A percentile compares a stretch with the other conserved stretches of the same genome.
These are phyloP conservation scores for Platichthys stellatus DNA, from an alignment of 2,113 vertebrate species.

Conservation along the genomic window DNA sequence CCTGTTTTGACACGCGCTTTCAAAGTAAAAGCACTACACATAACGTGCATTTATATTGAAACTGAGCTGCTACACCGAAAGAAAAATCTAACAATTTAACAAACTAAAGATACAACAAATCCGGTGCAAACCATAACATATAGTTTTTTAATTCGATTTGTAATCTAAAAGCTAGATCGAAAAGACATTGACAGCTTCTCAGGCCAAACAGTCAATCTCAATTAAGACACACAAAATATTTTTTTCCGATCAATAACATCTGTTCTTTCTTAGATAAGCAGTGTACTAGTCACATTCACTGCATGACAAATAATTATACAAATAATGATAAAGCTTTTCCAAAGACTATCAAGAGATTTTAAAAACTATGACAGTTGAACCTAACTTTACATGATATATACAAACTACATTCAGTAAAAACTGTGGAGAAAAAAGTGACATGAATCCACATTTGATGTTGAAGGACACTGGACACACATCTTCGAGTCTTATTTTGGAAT, in stretches of 20 bases:
- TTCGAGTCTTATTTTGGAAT: conserved; percentile 65
- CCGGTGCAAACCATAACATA: not conserved
- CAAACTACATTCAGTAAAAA: not conserved
- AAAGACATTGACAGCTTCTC: not conserved
- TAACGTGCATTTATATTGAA: conserved; percentile 12
- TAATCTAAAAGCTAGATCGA: not conserved
- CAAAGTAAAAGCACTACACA: conserved; percentile 65
- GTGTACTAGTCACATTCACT: not conserved
- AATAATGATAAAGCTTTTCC: too few species aligned
- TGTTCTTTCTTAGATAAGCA: not conserved
- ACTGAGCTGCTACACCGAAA: not conserved
- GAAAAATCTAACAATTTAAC: not conserved
- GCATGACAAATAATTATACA: not conserved
- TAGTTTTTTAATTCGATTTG: not conserved
- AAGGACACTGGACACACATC: too few species aligned
- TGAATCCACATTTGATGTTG: not conserved
- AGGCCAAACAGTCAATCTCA: not conserved
- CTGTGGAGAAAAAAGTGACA: too few species aligned
- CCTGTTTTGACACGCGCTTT: conserved; percentile 52
- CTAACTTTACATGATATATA: too few species aligned
- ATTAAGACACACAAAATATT: too few species aligned
- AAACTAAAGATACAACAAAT: not conserved
- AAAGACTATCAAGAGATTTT: not conserved
- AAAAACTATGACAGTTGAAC: not conserved
- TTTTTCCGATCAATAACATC: not conserved